Percentiles rank a stretch among this genome's conserved stretches.
Evolutionary conservation across 2,113 vertebrate species (phyloP).

Genomic region (Typhlomys cinereus): DNA sequence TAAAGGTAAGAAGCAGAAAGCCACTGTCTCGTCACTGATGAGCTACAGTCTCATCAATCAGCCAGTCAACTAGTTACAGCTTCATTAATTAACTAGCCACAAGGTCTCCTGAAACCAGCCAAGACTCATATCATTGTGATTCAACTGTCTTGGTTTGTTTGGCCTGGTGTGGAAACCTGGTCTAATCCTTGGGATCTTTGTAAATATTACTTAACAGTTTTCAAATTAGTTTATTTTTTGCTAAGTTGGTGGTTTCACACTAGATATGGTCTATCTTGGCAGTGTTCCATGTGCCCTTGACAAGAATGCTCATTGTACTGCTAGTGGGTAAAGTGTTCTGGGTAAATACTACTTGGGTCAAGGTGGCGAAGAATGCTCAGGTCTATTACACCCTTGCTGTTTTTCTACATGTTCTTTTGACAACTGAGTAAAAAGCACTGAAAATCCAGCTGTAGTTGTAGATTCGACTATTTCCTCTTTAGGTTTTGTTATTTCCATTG

Average conservation of each 20-base stretch:
- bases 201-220: background rate
- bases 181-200: background rate
- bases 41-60: background rate
- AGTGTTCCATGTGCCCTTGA: background rate
- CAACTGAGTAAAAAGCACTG: background rate
- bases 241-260: background rate
- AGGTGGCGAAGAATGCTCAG: background rate
- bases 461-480: constrained; percentile 15
- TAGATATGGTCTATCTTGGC: background rate
- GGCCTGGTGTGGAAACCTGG: background rate
- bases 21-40: background rate
- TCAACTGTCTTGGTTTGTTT: background rate
- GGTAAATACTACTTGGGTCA: background rate
- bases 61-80: background rate
- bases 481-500: background rate
- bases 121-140: background rate
- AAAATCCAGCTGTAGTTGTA: background rate
- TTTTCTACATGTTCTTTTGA: background rate
- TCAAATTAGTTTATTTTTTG: background rate
- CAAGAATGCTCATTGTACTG: background rate
- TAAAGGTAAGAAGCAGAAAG: background rate
- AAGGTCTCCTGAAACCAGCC: background rate
- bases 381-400: background rate
- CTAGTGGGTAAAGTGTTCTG: background rate
- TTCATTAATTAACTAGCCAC: background rate